Conservation (phyloP, 2,797 vertebrate species). For the Tokudaia muenninki region DNA sequence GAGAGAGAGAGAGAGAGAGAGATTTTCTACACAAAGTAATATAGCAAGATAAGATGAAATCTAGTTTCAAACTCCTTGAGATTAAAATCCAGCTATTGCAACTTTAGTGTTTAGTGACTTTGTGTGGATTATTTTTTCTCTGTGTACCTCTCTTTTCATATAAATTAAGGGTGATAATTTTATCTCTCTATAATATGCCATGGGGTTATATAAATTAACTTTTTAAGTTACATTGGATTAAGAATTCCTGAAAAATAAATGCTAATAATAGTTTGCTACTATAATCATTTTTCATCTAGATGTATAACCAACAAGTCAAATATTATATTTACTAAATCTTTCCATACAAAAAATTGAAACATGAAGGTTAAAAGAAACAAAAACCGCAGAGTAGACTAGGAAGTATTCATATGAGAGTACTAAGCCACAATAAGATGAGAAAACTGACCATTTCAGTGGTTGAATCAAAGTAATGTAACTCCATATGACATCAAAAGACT, state of each 20-base stretch:
- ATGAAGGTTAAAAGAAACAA: neutral
- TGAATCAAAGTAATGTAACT: neutral
- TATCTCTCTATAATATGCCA: neutral
- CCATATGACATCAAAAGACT: neutral
- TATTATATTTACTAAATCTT: neutral
- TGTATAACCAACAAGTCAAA: constrained; percentile 6
- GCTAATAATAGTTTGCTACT: neutral
- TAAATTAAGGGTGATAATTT: constrained; percentile 37
- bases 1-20: neutral
- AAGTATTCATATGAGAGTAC: neutral
- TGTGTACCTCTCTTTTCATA: neutral
- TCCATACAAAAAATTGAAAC: neutral
- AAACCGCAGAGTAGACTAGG: neutral
- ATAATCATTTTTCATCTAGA: neutral
- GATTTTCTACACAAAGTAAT: neutral
- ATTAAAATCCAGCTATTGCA: constrained; percentile 32
- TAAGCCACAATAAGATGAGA: constrained; percentile 8
- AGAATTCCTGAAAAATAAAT: constrained; percentile 27
- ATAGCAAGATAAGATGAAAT: neutral
- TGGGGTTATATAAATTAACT: constrained; percentile 33
- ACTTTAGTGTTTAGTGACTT: neutral
- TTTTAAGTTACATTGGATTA: neutral
- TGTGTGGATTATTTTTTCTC: neutral
- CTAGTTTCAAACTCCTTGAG: neutral
- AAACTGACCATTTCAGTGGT: neutral